phyloP scores from a whole-genome alignment of 1,140 invertebrate species.

The Ooceraea biroi region DNA sequence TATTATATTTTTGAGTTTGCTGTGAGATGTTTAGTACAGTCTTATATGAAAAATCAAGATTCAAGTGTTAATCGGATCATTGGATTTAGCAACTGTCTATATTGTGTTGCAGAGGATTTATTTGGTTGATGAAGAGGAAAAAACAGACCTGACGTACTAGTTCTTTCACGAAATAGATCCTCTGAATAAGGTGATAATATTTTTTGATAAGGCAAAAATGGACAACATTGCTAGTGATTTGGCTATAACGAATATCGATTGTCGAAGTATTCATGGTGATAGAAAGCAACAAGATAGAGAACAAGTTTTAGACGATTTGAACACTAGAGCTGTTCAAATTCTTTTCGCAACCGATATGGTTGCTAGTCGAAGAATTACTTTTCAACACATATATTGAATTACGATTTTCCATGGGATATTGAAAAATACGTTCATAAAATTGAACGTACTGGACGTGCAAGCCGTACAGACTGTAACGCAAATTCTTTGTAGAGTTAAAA shows the following conservation, averaged over 20 bases:
- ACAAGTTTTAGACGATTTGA: slow-evolving; percentile 93
- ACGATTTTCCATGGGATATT: slow-evolving; percentile 95
- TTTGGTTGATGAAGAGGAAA: slow-evolving; percentile 91
- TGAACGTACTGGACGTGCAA: slow-evolving; percentile 95
- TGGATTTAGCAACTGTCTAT: slow-evolving; percentile 94
- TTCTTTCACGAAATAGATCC: slow-evolving; percentile 89
- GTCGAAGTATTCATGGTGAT: slow-evolving; percentile 95
- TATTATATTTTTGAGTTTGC: too few relatives aligned
- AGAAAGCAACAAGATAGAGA: slow-evolving; percentile 95
- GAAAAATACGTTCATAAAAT: slow-evolving; percentile 97
- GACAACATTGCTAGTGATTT: slow-evolving; percentile 94
- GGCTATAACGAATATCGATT: slow-evolving; percentile 88
- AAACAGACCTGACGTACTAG: slow-evolving; percentile 87
- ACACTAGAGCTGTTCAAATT: slow-evolving; percentile 91
- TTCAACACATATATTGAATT: slow-evolving; percentile 94
- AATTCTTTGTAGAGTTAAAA: neutral
- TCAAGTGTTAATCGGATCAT: slow-evolving; percentile 94
- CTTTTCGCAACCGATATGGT: slow-evolving; percentile 98
- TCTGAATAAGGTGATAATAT: slow-evolving; percentile 94
- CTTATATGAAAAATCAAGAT: slow-evolving; percentile 95
- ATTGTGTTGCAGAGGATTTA: slow-evolving; percentile 92
- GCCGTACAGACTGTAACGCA: slow-evolving; percentile 90
- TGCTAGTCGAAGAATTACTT: slow-evolving; percentile 91
- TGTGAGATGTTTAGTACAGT: slow-evolving; percentile 92
- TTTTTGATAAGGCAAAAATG: slow-evolving; percentile 93